Evolutionary conservation across 2,797 vertebrate genomes (phyloP), one percentile per base, ranked within the genome.

Genomic region (Borostomias antarcticus): DNA sequence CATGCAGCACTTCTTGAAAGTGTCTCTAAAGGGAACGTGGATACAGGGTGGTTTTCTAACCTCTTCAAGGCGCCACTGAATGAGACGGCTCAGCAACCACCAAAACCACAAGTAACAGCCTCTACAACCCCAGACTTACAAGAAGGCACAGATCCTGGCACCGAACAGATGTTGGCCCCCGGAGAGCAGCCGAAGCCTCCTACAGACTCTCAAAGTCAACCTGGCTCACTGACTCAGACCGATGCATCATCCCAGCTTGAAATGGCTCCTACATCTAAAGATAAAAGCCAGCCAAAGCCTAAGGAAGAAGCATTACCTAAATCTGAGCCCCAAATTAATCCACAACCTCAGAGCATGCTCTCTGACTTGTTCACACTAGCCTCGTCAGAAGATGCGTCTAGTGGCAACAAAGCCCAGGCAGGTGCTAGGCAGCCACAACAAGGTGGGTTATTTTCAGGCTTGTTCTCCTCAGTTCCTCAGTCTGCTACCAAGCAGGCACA

Each of bases 31-130:
- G 89, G 78, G 72, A 91, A 92, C 56, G 60, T 83, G 26, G 91
- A 93, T 69, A 92, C 91, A 1, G 91, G 93, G 11, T 94, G 93
- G 92, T 93, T 94, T 82, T 93, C 93, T 58, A 94, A 92, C 68
- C 85, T 94, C 23, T 93, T 94, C 73, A 93, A 92, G 59, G 85
- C 72, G 26, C 28, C 77, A 9, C 76, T 85, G 78, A 70, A 23
- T 75, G 91, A 94, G 71, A 72, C 80, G 51, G 48, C 33, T 40
- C 83, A 84, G 57, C 77, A 78, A 47, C 67, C 76, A 23, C 2
- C 58, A 29, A 88, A 84, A 64, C 59, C 71, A 50, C 58, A 77
- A 54, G 28, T 43, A 30, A 0, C 21, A 9, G 7, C 47, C 43
- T 54, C 58, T 43, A 57, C 56, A 3, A 75, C 86, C 30, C 84